These are phyloP conservation scores for Tenualosa ilisha DNA, from an alignment of 2,797 vertebrate species.

Conservation along the genomic window DNA sequence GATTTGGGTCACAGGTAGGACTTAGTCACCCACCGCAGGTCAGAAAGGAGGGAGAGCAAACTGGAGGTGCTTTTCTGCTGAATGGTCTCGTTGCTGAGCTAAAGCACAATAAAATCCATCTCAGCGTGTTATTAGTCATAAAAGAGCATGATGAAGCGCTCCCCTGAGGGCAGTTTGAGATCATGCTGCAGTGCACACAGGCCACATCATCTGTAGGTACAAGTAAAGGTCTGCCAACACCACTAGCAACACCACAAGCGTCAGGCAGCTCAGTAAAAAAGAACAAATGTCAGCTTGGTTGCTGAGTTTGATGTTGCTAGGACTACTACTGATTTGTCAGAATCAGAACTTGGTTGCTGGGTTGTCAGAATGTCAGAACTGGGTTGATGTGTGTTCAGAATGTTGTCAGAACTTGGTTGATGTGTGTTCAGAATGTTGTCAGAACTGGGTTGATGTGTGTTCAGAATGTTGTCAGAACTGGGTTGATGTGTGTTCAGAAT, in stretches of 20 bases:
- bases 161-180: neutral
- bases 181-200: neutral
- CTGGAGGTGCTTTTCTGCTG: neutral
- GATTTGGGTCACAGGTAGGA: neutral
- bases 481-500: too few relatives aligned
- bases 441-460: neutral
- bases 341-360: too few relatives aligned
- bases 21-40: neutral
- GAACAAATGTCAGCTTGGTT: neutral
- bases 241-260: too few relatives aligned
- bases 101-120: neutral
- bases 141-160: neutral
- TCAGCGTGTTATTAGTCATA: neutral
- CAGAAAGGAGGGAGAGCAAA: neutral
- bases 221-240: too few relatives aligned
- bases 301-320: too few relatives aligned
- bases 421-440: too few relatives aligned
- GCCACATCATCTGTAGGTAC: too few relatives aligned
- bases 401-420: too few relatives aligned
- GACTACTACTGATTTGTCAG: too few relatives aligned
- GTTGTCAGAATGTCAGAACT: too few relatives aligned
- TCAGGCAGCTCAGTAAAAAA: neutral
- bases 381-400: too few relatives aligned
- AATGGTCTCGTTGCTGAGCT: neutral
- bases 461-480: too few relatives aligned